phyloP scores from a whole-genome alignment of 2,797 vertebrate species.

The Notolabrus celidotus region DNA sequence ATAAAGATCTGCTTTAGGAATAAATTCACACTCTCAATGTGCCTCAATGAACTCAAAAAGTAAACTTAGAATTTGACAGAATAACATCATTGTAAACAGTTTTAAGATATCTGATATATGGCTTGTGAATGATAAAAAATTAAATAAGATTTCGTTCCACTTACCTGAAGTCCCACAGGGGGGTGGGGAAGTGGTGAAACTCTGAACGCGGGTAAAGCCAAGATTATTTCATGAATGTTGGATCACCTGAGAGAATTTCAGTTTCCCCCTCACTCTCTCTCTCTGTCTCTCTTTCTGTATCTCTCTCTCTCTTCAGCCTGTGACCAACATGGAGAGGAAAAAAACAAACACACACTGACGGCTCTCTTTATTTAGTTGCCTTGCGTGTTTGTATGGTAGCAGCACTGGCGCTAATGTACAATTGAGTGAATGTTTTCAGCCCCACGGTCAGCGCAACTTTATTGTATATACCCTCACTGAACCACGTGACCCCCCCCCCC shows the following conservation, averaged over 20 bases:
- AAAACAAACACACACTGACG: constrained; percentile 32
- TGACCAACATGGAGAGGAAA: constrained; percentile 67
- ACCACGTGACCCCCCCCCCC: constrained; percentile 84
- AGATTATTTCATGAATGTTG: constrained; percentile 80
- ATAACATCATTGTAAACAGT: no score
- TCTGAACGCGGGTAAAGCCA: constrained; percentile 78
- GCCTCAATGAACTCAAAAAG: background rate
- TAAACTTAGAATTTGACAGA: no score
- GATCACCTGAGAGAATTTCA: constrained; percentile 71
- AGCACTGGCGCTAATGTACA: constrained; percentile 74
- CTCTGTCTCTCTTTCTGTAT: constrained; percentile 42
- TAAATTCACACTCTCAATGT: constrained; percentile 1
- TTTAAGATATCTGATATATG: background rate
- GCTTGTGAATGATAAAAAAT: constrained; percentile 35
- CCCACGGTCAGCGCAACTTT: constrained; percentile 93
- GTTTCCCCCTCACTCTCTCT: constrained; percentile 34
- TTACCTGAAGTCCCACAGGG: constrained; percentile 83
- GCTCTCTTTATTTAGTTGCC: constrained; percentile 64
- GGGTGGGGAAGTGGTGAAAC: constrained; percentile 75
- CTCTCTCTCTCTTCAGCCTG: constrained; percentile 62
- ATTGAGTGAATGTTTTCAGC: constrained; percentile 88
- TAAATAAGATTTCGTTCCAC: constrained; percentile 65
- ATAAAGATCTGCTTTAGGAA: constrained; percentile 36
- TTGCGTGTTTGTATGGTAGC: constrained; percentile 68
- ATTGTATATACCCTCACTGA: constrained; percentile 87